Base-by-base conservation (phyloP, 2,888 invertebrate genomes). In the Galerucella nymphaeae region DNA sequence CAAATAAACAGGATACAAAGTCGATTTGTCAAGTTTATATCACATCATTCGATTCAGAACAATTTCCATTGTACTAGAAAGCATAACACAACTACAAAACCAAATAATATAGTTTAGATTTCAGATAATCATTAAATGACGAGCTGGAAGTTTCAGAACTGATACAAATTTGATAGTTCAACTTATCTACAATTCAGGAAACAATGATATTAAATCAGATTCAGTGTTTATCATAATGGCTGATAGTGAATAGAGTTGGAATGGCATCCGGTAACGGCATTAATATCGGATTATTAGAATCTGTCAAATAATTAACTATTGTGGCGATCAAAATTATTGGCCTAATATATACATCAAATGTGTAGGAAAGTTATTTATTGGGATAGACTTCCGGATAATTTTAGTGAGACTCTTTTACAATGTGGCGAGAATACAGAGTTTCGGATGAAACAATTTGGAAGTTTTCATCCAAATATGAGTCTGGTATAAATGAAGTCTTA, bases 151-250 rank as follows among this genome's bases (percentile, higher is more conserved):
- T 71, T 66, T 59, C 30, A 66, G 66, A 71, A 66, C 71, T 71
- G 62, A 66, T 71, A 71, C 66, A 71, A 71, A 66, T 71, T 71
- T 71, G 58, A 71, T 71, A 63, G 55, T 64, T n/a, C 11, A 66
- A 66, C 61, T 61, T 66, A 71, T 71, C 71, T 66, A 57, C 48
- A 62, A 71, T 66, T 63, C 71, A 66, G 71, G 71, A 72, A 66
- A 70, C 62, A 66, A 69, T 55, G 58, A 65, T 69, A 73, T 73
- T 65, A 61, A 69, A 65, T 73, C 68, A 69, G 69, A 69, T 69
- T 66, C 58, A 23, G 53, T 73, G 72, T 73, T 68, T 73, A 73
- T 69, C 72, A 73, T 69, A 71, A 71, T 66, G 41, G 50, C 18
- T 14, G 41, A 62, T 62, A 18, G 11, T 42, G 42, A 62, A 66